Evolutionary conservation across 2,797 vertebrate genomes (phyloP), one percentile per base, ranked within the genome.

Genomic region (Esox masquinongy): DNA sequence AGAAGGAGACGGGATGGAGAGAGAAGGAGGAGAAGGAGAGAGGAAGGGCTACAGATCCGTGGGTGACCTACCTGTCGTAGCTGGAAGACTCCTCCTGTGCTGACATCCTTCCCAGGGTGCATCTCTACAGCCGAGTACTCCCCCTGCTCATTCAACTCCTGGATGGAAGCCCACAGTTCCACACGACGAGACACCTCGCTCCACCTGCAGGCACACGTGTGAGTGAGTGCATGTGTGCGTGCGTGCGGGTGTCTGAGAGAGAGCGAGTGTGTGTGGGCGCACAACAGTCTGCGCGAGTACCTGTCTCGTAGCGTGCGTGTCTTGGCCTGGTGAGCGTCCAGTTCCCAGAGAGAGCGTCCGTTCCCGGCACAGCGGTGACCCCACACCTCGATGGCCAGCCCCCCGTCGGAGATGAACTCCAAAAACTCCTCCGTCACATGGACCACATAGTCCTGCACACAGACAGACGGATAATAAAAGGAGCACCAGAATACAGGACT

Each of bases 351-450:
- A 1, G 96, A 95, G 74, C 78, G 94, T 31, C 97, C 96, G 0
- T 96, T 98, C 14, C 96, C 96, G 1, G 96, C 94, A 83, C 97
- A 99, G 64, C 97, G 95, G 85, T 99, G 98, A 85, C 98, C 98
- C 98, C 98, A 99, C 49, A 99, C 98, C 77, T 99, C 98, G 79
- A 99, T 96, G 9, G 97, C 96, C 87, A 99, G 87, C 0, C 96
- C 97, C 17, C 97, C 98, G 2, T 99, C 98, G 0, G 96, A 96
- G 91, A 99, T 97, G 77, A 99, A 99, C 93, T 99, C 98, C 83
- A 99, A 83, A 87, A 99, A 98, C 86, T 99, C 98, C 80, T 99
- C 98, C 0, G 96, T 96, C 75, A 99, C 96, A 0, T 95, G 95
- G 49, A 98, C 96, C 78, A 96, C 87, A 0, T 95, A 98, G 86